Evolutionary conservation across 2,797 vertebrate genomes (phyloP), one percentile per base, ranked within the genome.

Genomic region (Enteromius anoplus): DNA sequence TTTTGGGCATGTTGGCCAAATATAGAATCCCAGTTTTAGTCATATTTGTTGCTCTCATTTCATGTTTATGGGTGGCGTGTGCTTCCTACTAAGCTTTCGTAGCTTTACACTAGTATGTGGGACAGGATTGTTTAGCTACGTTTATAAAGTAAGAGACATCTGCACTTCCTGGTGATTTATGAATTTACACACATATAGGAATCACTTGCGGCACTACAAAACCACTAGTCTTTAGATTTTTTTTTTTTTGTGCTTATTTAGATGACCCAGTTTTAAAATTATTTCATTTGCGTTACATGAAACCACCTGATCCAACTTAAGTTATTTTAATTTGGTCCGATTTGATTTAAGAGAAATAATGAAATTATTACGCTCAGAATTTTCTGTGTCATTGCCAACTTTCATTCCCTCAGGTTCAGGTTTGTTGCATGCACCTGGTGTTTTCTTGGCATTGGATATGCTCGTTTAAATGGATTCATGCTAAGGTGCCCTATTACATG

Each of bases 381-480:
- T 66, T 17, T 23, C 62, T 68, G 58, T 47, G 26, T 45, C 80
- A 45, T 75, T 78, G 55, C 29, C 76, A 80, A 55, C 17, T 58
- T 76, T 73, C 14, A 45, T 83, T 51, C 47, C 58, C 62, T 26
- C 68, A 62, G 71, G 37, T 80, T 81, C 72, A 62, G 47, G 69
- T 80, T 75, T 76, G 75, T 70, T 34, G 19, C 75, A 55, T 79
- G 64, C 72, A 83, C 81, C 85, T 88, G 85, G 34, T 68, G 80
- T 73, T 49, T 72, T 75, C 53, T 75, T 86, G 83, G 78, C 64
- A 8, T 42, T 1, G 8, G 23, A 66, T 49, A 17, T 58, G 53
- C 53, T 37, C 21, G 42, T 84, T 86, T 83, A 65, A 69, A 77
- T 72, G 58, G 81, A 83, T 42, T 64, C 65, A 40, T 37, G 7